Evolutionary conservation across 1,140 invertebrate species (phyloP).

Genomic region (Magallana gigas): DNA sequence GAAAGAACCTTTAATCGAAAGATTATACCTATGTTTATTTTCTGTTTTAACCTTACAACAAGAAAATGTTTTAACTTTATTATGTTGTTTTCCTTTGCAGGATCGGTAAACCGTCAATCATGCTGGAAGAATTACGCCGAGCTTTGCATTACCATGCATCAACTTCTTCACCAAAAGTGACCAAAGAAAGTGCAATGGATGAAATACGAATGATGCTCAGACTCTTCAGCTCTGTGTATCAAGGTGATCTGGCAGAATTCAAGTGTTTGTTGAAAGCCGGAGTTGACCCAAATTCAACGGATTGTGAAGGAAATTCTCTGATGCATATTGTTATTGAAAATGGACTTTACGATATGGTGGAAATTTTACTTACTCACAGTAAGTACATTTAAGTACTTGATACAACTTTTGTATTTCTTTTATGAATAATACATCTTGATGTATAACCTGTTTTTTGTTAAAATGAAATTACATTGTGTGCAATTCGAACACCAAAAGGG

Average conservation of each 20-base stretch:
- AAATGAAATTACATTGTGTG: too few species aligned
- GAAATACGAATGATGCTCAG: conserved; percentile 17
- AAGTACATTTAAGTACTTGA: not conserved
- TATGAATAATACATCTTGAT: not conserved
- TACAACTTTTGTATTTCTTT: not conserved
- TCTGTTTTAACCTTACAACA: too few species aligned
- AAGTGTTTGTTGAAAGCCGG: conserved; percentile 20
- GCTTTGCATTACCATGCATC: conserved; percentile 1
- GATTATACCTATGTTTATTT: too few species aligned
- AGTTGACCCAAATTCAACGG: conserved; percentile 7
- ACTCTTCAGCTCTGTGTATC: conserved; percentile 18
- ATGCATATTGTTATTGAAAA: conserved; percentile 17
- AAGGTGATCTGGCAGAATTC: conserved; percentile 18
- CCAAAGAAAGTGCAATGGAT: conserved; percentile 25
- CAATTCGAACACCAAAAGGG: too few species aligned
- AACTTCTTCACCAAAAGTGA: not conserved
- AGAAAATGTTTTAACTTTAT: too few species aligned
- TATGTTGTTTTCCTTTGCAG: not conserved
- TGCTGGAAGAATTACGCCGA: conserved; percentile 21
- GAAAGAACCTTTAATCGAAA: too few species aligned
- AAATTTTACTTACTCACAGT: conserved; percentile 9
- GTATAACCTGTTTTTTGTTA: too few species aligned
- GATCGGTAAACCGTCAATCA: not conserved
- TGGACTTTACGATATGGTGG: conserved; percentile 34
- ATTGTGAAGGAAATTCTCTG: conserved; percentile 35